Conservation (phyloP, 2,888 invertebrate species). For the Agrilus cyanescens region DNA sequence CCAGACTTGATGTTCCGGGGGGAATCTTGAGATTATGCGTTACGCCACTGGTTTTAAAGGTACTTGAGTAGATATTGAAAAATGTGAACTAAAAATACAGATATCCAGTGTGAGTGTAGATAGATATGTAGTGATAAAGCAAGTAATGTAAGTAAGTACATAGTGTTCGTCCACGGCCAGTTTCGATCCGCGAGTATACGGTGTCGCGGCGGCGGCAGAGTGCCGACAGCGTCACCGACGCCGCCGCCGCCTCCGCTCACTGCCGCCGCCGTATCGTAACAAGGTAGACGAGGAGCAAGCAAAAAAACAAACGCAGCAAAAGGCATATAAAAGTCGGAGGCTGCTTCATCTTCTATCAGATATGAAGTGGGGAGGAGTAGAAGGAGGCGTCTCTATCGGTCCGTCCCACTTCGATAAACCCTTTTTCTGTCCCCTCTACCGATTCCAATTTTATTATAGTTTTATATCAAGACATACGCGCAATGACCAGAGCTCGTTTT, state of each 20-base stretch:
- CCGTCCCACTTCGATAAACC: slow-evolving; percentile 31
- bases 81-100: too few species aligned
- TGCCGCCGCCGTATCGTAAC: slow-evolving; percentile 7
- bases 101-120: neutral
- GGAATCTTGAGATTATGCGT: too few species aligned
- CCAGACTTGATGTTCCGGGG: too few species aligned
- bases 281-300: slow-evolving; percentile 5
- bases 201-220: neutral
- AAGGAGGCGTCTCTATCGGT: slow-evolving; percentile 31
- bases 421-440: slow-evolving; percentile 19
- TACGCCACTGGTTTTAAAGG: too few species aligned
- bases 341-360: slow-evolving; percentile 20
- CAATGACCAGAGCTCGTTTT: slow-evolving; percentile 19
- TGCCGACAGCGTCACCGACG: neutral
- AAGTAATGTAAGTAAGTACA: slow-evolving; percentile 3
- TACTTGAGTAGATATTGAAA: too few species aligned
- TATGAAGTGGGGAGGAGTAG: slow-evolving; percentile 25
- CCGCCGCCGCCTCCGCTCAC: neutral
- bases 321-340: slow-evolving; percentile 24
- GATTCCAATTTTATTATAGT: slow-evolving; percentile 33
- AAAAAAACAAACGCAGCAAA: slow-evolving; percentile 9
- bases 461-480: slow-evolving; percentile 23
- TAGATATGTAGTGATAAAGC: slow-evolving; percentile 4
- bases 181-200: too few species aligned
- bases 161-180: neutral